A percentile compares a stretch with the other conserved stretches of the same genome.
Conservation (phyloP, 2,113 vertebrate genomes). For the Oxyruncus cristatus region DNA sequence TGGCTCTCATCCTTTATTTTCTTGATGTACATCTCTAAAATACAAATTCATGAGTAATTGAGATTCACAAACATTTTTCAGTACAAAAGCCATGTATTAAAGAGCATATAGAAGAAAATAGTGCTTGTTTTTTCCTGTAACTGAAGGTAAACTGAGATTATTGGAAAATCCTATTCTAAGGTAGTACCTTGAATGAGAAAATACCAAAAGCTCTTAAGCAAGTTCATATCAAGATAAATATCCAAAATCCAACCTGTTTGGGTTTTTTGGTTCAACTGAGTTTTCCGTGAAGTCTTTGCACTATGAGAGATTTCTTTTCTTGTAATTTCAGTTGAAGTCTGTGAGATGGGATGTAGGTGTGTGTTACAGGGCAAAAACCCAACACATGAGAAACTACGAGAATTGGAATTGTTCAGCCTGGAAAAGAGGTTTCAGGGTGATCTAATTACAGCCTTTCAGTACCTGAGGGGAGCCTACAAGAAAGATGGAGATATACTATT, state of each 20-base stretch:
- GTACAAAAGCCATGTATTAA: neutral
- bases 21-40: neutral
- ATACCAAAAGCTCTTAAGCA: neutral
- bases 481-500: neutral
- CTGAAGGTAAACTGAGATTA: neutral
- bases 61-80: neutral
- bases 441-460: neutral
- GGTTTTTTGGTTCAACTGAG: neutral
- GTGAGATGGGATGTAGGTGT: neutral
- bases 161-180: neutral
- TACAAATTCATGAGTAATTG: neutral
- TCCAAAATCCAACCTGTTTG: neutral
- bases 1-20: neutral
- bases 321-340: neutral
- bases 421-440: neutral
- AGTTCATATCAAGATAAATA: neutral
- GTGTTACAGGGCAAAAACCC: neutral
- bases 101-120: neutral
- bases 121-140: neutral
- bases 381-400: neutral
- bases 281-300: neutral
- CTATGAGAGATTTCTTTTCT: neutral
- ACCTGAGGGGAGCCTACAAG: neutral
- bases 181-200: neutral
- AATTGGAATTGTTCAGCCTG: neutral